Conservation (phyloP, 2,888 invertebrate genomes). For the Netelia inedita region DNA sequence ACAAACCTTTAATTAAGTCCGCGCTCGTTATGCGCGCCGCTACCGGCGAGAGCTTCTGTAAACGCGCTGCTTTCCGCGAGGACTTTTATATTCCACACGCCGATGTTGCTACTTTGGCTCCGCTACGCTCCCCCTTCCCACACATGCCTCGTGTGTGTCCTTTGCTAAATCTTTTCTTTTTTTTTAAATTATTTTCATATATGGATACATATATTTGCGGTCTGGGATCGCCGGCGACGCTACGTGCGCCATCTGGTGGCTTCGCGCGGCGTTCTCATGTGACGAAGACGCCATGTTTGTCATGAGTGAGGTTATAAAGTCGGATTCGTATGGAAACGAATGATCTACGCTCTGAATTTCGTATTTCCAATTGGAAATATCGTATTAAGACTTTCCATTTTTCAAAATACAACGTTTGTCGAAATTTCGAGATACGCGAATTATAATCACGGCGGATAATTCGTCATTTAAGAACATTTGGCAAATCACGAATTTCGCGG, state of each 20-base stretch:
- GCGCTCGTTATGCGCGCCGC: conserved; percentile 76
- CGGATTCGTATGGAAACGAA: too few relatives aligned
- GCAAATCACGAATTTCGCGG: conserved; percentile 24
- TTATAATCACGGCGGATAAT: conserved; percentile 17
- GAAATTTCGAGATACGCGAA: not conserved
- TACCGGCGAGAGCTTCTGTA: conserved; percentile 63
- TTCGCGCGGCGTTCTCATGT: too few relatives aligned
- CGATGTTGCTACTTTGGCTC: conserved; percentile 53
- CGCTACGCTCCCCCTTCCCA: not conserved
- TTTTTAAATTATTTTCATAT: not conserved
- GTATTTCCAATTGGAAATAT: too few relatives aligned
- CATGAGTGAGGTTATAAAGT: too few relatives aligned
- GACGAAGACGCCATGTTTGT: too few relatives aligned
- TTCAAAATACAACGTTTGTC: too few relatives aligned
- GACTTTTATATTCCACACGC: not conserved
- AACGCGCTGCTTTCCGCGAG: conserved; percentile 34
- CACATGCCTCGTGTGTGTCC: conserved; percentile 13
- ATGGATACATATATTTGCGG: conserved; percentile 33
- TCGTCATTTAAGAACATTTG: conserved; percentile 25
- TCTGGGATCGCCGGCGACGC: too few relatives aligned
- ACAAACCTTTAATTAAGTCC: conserved; percentile 81
- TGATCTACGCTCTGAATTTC: too few relatives aligned
- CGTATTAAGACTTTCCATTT: too few relatives aligned
- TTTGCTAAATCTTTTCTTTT: not conserved
- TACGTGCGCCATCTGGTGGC: too few relatives aligned